These are phyloP conservation scores for Tangara arthus DNA, from an alignment of 2,797 vertebrate species.

Conservation along the genomic window DNA sequence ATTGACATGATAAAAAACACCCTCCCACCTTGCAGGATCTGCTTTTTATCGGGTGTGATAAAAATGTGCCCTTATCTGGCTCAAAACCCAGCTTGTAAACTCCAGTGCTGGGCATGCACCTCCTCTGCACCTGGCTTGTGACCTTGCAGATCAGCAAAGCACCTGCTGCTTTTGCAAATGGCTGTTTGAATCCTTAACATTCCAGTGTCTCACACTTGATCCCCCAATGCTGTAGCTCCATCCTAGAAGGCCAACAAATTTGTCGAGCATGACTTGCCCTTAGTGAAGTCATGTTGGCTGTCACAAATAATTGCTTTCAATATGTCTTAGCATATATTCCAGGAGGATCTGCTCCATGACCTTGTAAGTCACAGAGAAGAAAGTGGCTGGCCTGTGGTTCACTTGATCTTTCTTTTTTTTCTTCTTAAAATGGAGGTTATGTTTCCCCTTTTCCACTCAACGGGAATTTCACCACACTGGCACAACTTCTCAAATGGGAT, in stretches of 20 bases:
- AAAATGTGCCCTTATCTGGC: neutral
- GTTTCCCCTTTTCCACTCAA: neutral
- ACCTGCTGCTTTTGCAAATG: neutral
- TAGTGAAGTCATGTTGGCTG: neutral
- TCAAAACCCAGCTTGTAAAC: neutral
- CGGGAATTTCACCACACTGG: neutral
- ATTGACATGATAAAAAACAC: neutral
- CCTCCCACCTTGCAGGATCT: neutral
- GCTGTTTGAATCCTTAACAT: neutral
- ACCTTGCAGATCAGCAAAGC: neutral
- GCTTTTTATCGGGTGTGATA: neutral
- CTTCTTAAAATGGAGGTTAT: neutral
- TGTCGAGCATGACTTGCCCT: neutral
- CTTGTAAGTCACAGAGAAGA: neutral
- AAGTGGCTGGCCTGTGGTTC: neutral
- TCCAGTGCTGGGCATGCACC: neutral
- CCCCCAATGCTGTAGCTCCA: neutral
- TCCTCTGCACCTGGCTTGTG: neutral
- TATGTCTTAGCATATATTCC: neutral
- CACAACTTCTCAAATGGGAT: neutral
- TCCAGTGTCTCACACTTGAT: neutral
- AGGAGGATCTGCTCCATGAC: neutral
- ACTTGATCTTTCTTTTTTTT: neutral
- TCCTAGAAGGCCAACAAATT: neutral
- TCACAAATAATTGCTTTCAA: neutral